Conservation (phyloP, 2,113 vertebrate species). For the Crotalus helleri region DNA sequence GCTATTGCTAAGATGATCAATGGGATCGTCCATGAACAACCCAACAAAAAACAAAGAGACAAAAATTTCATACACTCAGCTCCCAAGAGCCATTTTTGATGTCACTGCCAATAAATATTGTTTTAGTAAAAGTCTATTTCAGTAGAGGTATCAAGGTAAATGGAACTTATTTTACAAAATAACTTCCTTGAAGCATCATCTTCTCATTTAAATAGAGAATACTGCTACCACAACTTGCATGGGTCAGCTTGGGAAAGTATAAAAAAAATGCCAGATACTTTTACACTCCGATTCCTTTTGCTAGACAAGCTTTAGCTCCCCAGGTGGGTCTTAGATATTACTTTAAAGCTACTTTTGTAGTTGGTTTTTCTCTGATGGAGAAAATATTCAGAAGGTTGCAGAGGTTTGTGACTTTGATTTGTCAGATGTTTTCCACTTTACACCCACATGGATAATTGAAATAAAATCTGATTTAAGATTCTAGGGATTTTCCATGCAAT, state of each 20-base stretch:
- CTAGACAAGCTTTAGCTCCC: background rate
- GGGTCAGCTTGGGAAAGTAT: background rate
- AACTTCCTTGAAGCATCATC: fast-evolving
- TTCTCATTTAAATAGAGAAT: background rate
- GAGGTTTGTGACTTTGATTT: background rate
- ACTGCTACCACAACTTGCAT: background rate
- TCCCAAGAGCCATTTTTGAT: conserved; percentile 27
- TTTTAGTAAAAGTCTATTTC: conserved; percentile 10
- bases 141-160: background rate
- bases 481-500: background rate
- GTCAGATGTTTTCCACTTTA: background rate
- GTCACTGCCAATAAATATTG: conserved; percentile 35
- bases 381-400: background rate
- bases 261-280: background rate
- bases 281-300: background rate
- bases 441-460: background rate
- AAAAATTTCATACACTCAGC: conserved; percentile 27
- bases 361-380: background rate
- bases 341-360: background rate
- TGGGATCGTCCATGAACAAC: conserved; percentile 38
- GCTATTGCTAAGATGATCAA: conserved; percentile 46
- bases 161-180: conserved; percentile 19
- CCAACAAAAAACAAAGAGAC: conserved; percentile 2
- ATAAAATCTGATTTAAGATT: background rate
- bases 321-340: background rate